Base-by-base conservation (phyloP, 1,140 invertebrate species). In the Papilio dardanus region DNA sequence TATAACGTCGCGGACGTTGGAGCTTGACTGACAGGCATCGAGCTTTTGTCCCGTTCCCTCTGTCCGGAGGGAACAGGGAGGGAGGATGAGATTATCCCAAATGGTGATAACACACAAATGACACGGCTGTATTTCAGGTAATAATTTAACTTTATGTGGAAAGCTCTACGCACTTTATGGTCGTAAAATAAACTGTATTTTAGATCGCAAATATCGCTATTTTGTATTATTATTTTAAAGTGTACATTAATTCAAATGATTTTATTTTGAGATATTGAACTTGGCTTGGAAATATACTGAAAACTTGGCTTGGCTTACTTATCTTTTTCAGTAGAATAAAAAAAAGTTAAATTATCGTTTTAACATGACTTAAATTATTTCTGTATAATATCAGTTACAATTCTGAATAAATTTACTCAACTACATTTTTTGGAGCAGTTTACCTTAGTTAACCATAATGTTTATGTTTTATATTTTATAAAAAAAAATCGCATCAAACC, bases 11-110 rank as follows among this genome's bases (percentile, higher is more conserved):
- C 80, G 78, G 77, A 79, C 76, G 84, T 75, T 79, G 77, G 65
- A 69, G 76, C 68, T 75, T 84, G 83, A 89, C 88, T 90, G 89
- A 84, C 82, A 79, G 75, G 73, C 73, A 71, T 46, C 78, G 74
- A 73, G 74, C 80, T 78, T 74, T 31, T 77, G 75, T 83, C 82
- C 86, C 82, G 77, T 74, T 82, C 77, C 80, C 79, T 81, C 68
- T 28, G 40, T 66, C 83, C 86, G 80, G 88, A 88, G 86, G 87
- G 83, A 85, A 79, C 74, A 85, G 79, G 86, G 84, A 83, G 83
- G 82, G 83, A 83, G 75, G 76, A 81, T 40, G 79, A 73, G 78
- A 77, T 81, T 79, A 82, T 81, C 79, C 81, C 74, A 74, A 50
- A 73, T 77, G 77, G 67, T 71, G 78, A 83, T 81, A 81, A 80